Evolutionary conservation across 2,113 vertebrate genomes (phyloP).

Genomic region (Harpagus bidentatus): DNA sequence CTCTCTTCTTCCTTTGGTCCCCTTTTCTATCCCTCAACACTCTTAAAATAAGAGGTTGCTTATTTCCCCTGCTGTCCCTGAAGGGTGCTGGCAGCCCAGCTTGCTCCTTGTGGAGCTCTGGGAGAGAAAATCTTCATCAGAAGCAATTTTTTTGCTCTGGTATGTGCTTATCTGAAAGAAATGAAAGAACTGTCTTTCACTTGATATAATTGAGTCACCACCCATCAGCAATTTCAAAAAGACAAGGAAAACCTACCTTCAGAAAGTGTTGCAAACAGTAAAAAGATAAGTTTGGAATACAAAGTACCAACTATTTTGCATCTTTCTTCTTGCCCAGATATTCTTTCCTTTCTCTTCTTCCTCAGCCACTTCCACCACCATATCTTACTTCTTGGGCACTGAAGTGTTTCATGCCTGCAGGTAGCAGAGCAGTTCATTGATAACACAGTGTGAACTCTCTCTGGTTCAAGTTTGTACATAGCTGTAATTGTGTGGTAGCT

Average conservation of each 20-base stretch:
- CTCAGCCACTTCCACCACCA: background rate
- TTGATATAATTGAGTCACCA: background rate
- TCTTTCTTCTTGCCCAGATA: background rate
- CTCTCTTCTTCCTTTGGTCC: background rate
- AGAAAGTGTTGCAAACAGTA: background rate
- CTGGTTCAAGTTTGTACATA: background rate
- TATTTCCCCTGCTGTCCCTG: background rate
- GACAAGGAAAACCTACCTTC: background rate
- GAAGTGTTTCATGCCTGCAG: background rate
- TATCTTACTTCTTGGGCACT: background rate
- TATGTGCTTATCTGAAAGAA: background rate
- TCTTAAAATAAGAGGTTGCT: background rate
- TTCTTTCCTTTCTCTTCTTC: background rate
- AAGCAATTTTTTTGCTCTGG: background rate
- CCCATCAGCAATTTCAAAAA: background rate
- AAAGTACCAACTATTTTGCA: background rate
- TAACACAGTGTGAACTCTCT: background rate
- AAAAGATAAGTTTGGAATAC: background rate
- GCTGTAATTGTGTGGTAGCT: fast-evolving
- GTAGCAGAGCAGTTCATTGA: background rate
- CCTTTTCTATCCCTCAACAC: background rate
- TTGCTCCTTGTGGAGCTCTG: background rate
- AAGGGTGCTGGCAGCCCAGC: background rate
- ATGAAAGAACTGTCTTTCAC: background rate
- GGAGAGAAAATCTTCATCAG: background rate